Percentiles rank a stretch among this genome's conserved stretches.
Evolutionary conservation across 1,140 invertebrate species (phyloP).

Genomic region (Drosophila tsacasi): DNA sequence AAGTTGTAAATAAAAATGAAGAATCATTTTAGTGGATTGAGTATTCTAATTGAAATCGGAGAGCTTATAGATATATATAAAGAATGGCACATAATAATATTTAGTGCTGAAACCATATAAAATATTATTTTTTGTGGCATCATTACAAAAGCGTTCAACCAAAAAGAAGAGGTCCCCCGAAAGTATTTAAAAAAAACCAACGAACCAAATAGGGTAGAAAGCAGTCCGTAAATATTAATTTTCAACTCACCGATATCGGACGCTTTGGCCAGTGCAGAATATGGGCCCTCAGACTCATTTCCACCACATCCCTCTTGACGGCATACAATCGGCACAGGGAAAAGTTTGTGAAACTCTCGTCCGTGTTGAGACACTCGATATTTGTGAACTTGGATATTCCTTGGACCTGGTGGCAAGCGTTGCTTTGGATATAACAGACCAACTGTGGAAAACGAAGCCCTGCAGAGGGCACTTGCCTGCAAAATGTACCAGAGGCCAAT

Average conservation of each 20-base stretch:
- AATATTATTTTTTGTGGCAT: not conserved
- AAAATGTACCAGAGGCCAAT: slow-evolving; percentile 35
- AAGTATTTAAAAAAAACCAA: not conserved
- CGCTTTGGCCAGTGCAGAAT: slow-evolving; percentile 48
- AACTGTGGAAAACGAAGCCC: not conserved
- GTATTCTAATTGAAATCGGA: not conserved
- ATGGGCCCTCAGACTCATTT: slow-evolving; percentile 51
- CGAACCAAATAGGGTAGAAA: not conserved
- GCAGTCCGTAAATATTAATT: not conserved
- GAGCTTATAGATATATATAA: not conserved
- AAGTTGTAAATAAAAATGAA: slow-evolving; percentile 4
- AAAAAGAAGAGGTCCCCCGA: not conserved
- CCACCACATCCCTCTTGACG: slow-evolving; percentile 71
- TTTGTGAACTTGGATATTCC: slow-evolving; percentile 73
- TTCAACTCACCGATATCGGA: slow-evolving; percentile 58
- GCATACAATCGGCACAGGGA: slow-evolving; percentile 65
- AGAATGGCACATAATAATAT: too few species aligned
- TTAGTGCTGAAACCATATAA: not conserved
- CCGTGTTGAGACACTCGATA: slow-evolving; percentile 55
- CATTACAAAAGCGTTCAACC: not conserved
- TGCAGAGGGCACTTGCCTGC: slow-evolving; percentile 48
- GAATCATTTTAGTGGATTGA: not conserved
- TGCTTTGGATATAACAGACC: not conserved
- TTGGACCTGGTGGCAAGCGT: slow-evolving; percentile 37
- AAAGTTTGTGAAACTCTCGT: slow-evolving; percentile 53